Percentiles rank a stretch among this genome's conserved stretches.
phyloP scores from a whole-genome alignment of 2,113 vertebrate species.

The Pelobates fuscus region DNA sequence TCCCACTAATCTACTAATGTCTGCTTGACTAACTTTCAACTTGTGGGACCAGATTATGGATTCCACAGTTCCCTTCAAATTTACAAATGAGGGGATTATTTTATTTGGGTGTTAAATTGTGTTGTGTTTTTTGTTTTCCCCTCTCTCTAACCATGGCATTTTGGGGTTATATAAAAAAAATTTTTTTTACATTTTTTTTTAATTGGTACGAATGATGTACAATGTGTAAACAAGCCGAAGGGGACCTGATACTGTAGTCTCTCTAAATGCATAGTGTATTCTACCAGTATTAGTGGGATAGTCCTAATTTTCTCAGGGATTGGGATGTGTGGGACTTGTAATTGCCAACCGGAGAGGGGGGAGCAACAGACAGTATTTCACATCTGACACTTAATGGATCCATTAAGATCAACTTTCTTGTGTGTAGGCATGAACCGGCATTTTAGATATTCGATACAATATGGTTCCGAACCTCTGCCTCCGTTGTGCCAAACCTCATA shows the following conservation, averaged over 20 bases:
- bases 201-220: too few relatives aligned
- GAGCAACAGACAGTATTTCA: background rate
- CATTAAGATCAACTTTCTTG: background rate
- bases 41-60: too few relatives aligned
- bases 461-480: background rate
- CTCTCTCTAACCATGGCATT: too few relatives aligned
- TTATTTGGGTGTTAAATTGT: too few relatives aligned
- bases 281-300: conserved; percentile 9
- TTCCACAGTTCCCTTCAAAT: too few relatives aligned
- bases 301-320: conserved; percentile 36
- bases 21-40: too few relatives aligned
- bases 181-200: too few relatives aligned
- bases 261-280: background rate
- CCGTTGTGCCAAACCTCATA: conserved; percentile 25
- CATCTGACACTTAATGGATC: background rate
- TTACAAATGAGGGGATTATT: too few relatives aligned
- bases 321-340: conserved; percentile 15
- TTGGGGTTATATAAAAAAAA: too few relatives aligned
- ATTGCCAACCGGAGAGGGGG: conserved; percentile 12
- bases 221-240: too few relatives aligned
- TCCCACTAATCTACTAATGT: too few relatives aligned
- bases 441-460: background rate
- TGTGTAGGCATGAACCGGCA: background rate
- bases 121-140: too few relatives aligned
- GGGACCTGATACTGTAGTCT: background rate